These are phyloP conservation scores for Quiscalus mexicanus DNA, from an alignment of 2,113 vertebrate species.

Conservation along the genomic window DNA sequence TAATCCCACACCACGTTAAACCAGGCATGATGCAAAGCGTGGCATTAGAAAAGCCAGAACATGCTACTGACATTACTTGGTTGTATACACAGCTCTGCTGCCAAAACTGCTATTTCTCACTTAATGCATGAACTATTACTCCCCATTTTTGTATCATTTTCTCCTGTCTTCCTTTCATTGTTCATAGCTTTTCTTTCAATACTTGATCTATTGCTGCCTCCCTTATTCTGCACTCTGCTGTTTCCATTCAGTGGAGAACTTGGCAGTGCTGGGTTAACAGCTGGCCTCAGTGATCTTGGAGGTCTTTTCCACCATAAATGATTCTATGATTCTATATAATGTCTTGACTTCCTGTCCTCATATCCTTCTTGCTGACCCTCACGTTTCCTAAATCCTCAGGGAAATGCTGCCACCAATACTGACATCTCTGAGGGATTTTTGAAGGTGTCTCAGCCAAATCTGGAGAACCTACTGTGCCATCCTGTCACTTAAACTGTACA, in stretches of 20 bases:
- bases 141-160: background rate
- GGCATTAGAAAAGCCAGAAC: background rate
- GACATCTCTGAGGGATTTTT: background rate
- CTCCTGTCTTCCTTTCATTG: background rate
- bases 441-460: background rate
- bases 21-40: background rate
- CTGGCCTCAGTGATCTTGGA: background rate
- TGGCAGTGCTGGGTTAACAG: background rate
- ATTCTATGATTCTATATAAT: background rate
- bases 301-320: background rate
- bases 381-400: background rate
- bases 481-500: background rate
- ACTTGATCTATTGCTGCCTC: background rate
- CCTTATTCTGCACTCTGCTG: background rate
- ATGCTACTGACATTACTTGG: background rate
- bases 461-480: background rate
- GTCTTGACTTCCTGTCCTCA: background rate
- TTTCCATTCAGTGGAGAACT: background rate
- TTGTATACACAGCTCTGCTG: background rate
- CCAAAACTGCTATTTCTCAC: background rate
- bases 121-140: background rate
- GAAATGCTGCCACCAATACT: background rate
- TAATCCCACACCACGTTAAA: background rate
- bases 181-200: background rate
- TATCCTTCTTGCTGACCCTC: background rate